phyloP scores from a whole-genome alignment of 2,888 invertebrate species.

The Apodemia mormo region DNA sequence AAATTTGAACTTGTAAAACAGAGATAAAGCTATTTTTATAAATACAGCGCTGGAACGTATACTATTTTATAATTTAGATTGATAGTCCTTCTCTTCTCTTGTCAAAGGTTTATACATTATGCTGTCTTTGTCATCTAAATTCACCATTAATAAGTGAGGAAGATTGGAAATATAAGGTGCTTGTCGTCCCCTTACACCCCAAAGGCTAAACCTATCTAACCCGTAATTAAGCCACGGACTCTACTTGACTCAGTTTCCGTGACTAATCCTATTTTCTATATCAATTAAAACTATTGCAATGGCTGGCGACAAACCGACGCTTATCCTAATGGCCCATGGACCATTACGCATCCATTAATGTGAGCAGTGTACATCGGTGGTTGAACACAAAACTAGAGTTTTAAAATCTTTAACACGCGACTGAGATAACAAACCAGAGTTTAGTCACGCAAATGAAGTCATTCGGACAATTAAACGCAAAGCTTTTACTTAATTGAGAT shows the following conservation, averaged over 20 bases:
- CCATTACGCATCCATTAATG: slow-evolving; percentile 24
- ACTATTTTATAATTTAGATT: no score
- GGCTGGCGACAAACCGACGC: slow-evolving; percentile 16
- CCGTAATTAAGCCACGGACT: slow-evolving; percentile 5
- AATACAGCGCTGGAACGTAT: no score
- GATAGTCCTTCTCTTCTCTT: no score
- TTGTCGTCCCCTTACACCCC: not conserved
- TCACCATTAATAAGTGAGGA: not conserved
- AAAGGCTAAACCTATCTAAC: not conserved
- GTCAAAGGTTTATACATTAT: no score
- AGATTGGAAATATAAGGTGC: not conserved
- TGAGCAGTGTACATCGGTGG: slow-evolving; percentile 29
- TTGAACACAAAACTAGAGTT: slow-evolving; percentile 27
- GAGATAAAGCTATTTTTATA: no score
- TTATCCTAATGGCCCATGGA: slow-evolving; percentile 14
- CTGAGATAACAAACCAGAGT: slow-evolving; percentile 24
- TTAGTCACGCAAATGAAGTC: slow-evolving; percentile 26
- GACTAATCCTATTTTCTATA: slow-evolving; percentile 14
- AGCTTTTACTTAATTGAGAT: not conserved
- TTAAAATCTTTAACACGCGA: slow-evolving; percentile 28
- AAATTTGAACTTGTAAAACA: no score
- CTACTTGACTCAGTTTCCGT: slow-evolving; percentile 12
- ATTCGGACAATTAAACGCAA: not conserved
- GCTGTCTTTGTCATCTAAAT: no score
- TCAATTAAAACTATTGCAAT: slow-evolving; percentile 18